phyloP scores from a whole-genome alignment of 2,888 invertebrate genomes.

The Dione vanillae region DNA sequence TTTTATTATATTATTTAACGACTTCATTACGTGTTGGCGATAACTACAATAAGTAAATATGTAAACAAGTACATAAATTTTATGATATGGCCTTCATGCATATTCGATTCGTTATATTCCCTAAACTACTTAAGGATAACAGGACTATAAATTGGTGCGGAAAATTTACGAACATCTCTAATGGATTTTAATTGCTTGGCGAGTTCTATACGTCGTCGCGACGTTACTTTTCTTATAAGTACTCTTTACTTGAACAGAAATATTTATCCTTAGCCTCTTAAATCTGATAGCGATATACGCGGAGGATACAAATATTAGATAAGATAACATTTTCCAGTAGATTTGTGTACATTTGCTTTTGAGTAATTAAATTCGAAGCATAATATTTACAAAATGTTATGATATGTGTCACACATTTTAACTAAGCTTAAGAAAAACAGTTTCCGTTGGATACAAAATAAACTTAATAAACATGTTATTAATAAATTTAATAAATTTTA shows the following conservation, averaged over 20 bases:
- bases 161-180: slow-evolving; percentile 25
- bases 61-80: slow-evolving; percentile 8
- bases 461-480: too few species aligned
- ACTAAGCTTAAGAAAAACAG: too few species aligned
- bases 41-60: not conserved
- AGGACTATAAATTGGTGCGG: slow-evolving; percentile 16
- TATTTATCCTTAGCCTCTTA: not conserved
- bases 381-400: too few species aligned
- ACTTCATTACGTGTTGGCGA: not conserved
- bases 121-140: slow-evolving; percentile 29
- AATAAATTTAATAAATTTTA: too few species aligned
- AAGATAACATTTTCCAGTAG: not conserved
- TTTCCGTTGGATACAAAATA: too few species aligned
- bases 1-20: not conserved
- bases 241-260: not conserved
- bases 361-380: not conserved
- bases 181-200: slow-evolving; percentile 31
- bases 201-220: slow-evolving; percentile 12
- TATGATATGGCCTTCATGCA: slow-evolving; percentile 30
- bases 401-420: too few species aligned
- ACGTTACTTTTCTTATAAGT: not conserved
- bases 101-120: slow-evolving; percentile 31
- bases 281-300: not conserved
- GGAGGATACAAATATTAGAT: not conserved
- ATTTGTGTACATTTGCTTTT: not conserved